These are phyloP conservation scores for Centroberyx gerrardi DNA, from an alignment of 2,797 vertebrate species.

Conservation along the genomic window DNA sequence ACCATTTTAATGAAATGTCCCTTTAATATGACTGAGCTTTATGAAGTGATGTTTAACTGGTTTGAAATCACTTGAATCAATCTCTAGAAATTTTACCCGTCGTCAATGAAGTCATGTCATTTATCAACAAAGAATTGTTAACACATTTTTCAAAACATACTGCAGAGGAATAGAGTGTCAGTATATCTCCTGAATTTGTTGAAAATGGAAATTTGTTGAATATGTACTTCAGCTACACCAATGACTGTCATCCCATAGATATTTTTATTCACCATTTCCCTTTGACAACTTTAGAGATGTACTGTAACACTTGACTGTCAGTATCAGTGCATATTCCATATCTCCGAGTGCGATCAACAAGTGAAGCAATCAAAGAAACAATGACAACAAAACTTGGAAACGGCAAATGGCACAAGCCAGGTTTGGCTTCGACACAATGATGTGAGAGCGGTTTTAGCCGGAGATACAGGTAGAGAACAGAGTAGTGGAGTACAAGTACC, in stretches of 20 bases:
- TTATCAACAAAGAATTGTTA: too few relatives aligned
- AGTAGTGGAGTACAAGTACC: conserved; percentile 38
- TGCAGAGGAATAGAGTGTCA: too few relatives aligned
- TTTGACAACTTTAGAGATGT: too few relatives aligned
- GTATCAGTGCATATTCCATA: not conserved
- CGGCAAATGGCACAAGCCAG: conserved; percentile 26
- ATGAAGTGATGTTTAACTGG: too few relatives aligned
- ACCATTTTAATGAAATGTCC: conserved; percentile 9
- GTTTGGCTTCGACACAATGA: conserved; percentile 46
- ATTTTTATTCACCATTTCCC: too few relatives aligned
- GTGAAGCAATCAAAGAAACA: conserved; percentile 6
- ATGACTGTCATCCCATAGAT: too few relatives aligned
- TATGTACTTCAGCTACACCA: not conserved
- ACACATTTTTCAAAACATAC: too few relatives aligned
- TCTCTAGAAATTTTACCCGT: too few relatives aligned
- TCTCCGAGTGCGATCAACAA: not conserved
- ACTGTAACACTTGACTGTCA: not conserved
- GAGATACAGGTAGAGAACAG: conserved; percentile 35
- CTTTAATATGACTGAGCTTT: too few relatives aligned
- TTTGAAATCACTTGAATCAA: too few relatives aligned
- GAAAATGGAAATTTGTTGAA: not conserved
- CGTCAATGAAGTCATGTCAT: too few relatives aligned
- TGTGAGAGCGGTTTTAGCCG: conserved; percentile 47
- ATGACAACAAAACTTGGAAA: not conserved
- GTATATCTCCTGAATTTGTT: too few relatives aligned